A percentile compares a stretch with the other conserved stretches of the same genome.
phyloP scores from a whole-genome alignment of 2,113 vertebrate genomes.

The Grammomys surdaster region DNA sequence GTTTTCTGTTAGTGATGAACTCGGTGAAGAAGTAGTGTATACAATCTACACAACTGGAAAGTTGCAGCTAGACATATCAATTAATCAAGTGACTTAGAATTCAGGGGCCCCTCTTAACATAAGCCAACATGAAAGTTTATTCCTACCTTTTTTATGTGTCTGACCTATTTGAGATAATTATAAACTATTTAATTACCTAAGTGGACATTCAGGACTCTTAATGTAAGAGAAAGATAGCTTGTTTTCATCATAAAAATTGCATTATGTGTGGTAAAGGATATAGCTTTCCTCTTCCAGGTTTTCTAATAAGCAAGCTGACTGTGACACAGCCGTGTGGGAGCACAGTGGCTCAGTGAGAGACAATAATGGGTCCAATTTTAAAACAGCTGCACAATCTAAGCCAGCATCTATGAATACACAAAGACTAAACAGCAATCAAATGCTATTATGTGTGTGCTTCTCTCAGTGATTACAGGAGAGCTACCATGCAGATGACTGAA shows the following conservation, averaged over 20 bases:
- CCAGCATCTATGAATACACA: not conserved
- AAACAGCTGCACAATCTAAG: not conserved
- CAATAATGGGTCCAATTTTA: not conserved
- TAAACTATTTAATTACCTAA: not conserved
- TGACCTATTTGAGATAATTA: conserved; percentile 11
- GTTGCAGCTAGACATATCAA: not conserved
- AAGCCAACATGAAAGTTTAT: not conserved
- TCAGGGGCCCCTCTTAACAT: not conserved
- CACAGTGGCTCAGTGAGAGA: not conserved
- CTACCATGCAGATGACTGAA: not conserved
- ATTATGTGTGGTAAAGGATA: not conserved
- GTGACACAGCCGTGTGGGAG: not conserved
- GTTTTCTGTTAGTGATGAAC: conserved; percentile 1
- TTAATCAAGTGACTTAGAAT: conserved; percentile 3
- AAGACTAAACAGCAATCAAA: not conserved
- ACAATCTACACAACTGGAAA: not conserved
- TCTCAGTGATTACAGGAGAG: not conserved
- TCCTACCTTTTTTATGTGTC: not conserved
- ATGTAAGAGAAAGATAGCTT: not conserved
- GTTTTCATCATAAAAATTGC: conserved; percentile 19
- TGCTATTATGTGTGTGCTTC: not conserved
- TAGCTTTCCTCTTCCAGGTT: not conserved
- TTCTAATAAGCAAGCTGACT: not conserved
- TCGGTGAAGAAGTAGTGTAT: not conserved
- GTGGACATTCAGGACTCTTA: conserved; percentile 18